Percentiles rank a stretch among this genome's conserved stretches.
These are phyloP conservation scores for Hoplodrina blanda DNA, from an alignment of 2,888 invertebrate species.

Conservation along the genomic window DNA sequence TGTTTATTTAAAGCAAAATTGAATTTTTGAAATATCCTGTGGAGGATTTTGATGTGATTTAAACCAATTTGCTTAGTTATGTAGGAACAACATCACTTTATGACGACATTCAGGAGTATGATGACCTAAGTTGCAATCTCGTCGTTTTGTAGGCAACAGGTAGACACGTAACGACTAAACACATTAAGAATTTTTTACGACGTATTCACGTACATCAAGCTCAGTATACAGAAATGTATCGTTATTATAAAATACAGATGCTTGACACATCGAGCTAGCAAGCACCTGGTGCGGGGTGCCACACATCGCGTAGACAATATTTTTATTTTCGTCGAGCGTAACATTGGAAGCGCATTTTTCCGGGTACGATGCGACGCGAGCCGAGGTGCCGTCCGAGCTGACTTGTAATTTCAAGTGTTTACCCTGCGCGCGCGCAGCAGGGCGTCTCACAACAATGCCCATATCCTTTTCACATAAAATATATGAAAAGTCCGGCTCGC, in stretches of 20 bases:
- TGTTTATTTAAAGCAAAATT: conserved; percentile 54
- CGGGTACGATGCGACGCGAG: conserved; percentile 68
- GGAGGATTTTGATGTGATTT: conserved; percentile 29
- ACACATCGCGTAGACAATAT: conserved; percentile 73
- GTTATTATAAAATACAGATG: neutral
- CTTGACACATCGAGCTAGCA: conserved; percentile 24
- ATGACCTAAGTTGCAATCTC: conserved; percentile 2
- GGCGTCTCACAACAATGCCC: conserved; percentile 88
- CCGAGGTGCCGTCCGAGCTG: conserved; percentile 76
- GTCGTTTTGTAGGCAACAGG: neutral
- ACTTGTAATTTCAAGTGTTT: conserved; percentile 90
- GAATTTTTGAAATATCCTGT: conserved; percentile 33
- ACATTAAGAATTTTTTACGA: conserved; percentile 18
- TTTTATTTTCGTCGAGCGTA: conserved; percentile 86
- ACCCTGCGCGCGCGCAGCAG: conserved; percentile 85
- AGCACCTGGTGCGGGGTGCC: conserved; percentile 60
- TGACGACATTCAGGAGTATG: neutral
- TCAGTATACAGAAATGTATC: neutral
- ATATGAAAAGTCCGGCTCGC: conserved; percentile 89
- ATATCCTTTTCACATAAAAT: conserved; percentile 91
- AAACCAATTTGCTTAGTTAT: conserved; percentile 20
- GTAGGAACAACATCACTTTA: conserved; percentile 1
- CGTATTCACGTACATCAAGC: neutral
- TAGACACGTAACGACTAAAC: conserved; percentile 11
- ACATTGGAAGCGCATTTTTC: conserved; percentile 89